Evolutionary conservation across 1,140 invertebrate genomes (phyloP).

Genomic region (Nephila pilipes): DNA sequence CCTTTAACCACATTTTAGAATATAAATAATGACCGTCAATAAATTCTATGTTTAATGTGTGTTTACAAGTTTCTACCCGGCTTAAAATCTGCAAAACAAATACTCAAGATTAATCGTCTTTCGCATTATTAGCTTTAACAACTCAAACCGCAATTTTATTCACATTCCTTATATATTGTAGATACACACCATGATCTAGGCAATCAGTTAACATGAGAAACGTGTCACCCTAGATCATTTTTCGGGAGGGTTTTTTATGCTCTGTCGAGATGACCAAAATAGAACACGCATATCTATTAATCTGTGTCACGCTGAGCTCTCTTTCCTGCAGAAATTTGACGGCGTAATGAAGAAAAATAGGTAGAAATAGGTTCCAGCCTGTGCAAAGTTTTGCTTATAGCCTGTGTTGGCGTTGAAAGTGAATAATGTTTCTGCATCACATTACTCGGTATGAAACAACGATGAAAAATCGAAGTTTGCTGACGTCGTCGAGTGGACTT

Average conservation of each 20-base stretch:
- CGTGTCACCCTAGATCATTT: not conserved
- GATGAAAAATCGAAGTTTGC: not conserved
- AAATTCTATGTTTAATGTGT: too few species aligned
- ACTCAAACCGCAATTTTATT: too few species aligned
- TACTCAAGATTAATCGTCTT: too few species aligned
- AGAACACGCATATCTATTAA: not conserved
- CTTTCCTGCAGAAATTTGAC: not conserved
- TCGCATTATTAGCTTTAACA: too few species aligned
- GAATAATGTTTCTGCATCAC: not conserved
- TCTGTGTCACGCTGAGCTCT: not conserved
- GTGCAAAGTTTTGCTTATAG: not conserved
- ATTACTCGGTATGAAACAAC: not conserved
- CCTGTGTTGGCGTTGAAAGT: not conserved
- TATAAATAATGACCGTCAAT: too few species aligned
- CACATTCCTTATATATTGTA: not conserved
- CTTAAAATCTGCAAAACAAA: too few species aligned
- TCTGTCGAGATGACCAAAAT: not conserved
- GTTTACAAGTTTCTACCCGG: too few species aligned
- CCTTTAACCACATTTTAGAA: too few species aligned
- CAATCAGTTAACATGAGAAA: not conserved
- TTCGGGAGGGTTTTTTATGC: not conserved
- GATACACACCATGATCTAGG: not conserved
- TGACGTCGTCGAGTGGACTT: not conserved
- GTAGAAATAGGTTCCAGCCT: not conserved
- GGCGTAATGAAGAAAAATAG: not conserved